phyloP scores from a whole-genome alignment of 1,140 invertebrate species.

The Saccostrea echinata region DNA sequence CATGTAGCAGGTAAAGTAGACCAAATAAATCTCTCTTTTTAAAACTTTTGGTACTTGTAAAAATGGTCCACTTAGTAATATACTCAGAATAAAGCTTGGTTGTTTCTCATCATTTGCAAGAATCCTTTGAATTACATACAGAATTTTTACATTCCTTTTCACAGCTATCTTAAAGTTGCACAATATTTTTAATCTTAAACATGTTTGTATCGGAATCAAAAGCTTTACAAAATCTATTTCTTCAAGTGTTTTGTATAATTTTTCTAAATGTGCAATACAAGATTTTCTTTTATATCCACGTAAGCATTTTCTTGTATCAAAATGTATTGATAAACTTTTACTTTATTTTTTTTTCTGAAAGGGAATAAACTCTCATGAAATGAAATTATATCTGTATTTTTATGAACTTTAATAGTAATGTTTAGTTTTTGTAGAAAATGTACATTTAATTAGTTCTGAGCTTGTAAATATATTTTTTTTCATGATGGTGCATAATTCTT shows the following conservation, averaged over 20 bases:
- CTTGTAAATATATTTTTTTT: background rate
- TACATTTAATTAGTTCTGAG: background rate
- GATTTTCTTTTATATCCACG: background rate
- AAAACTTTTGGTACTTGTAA: too few species aligned
- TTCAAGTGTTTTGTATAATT: background rate
- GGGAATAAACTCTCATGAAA: too few species aligned
- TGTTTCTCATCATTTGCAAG: background rate
- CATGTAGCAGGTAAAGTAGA: too few species aligned
- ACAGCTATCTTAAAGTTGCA: background rate
- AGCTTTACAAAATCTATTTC: background rate
- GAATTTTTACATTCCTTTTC: background rate
- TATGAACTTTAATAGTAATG: background rate
- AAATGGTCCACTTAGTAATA: background rate
- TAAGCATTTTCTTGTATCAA: too few species aligned
- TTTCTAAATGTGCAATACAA: background rate
- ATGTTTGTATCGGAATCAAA: background rate
- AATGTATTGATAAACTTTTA: too few species aligned
- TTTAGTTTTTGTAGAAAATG: constrained; percentile 1
- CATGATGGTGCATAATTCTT: constrained; percentile 24
- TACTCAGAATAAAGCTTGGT: background rate
- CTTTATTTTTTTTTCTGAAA: too few species aligned
- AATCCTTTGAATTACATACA: background rate
- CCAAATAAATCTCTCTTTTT: too few species aligned
- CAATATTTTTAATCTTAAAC: background rate
- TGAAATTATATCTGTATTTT: too few species aligned